Percentiles rank a stretch among this genome's conserved stretches.
Evolutionary conservation across 2,888 invertebrate genomes (phyloP).

Genomic region (Rhingia campestris): DNA sequence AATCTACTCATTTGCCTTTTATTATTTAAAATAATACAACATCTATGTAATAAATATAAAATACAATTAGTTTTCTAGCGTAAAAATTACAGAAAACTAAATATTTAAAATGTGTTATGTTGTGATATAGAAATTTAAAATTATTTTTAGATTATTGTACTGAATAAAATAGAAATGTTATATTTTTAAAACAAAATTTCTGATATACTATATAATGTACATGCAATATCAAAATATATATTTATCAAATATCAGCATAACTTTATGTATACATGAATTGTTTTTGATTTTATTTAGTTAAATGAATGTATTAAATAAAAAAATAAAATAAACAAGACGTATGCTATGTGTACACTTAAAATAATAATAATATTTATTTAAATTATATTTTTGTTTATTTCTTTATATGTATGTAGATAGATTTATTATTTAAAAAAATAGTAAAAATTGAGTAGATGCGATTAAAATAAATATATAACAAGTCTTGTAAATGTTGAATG

Average conservation of each 20-base stretch:
- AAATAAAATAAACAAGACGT: too few species aligned
- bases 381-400: too few species aligned
- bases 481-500: too few species aligned
- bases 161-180: conserved; percentile 49
- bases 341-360: too few species aligned
- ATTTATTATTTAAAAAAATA: too few species aligned
- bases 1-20: conserved; percentile 12
- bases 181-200: conserved; percentile 54
- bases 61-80: conserved; percentile 15
- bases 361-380: too few species aligned
- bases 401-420: too few species aligned
- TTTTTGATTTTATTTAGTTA: too few species aligned
- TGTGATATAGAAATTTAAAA: conserved; percentile 66
- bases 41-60: conserved; percentile 14
- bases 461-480: too few species aligned
- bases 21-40: conserved; percentile 25
- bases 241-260: conserved; percentile 22
- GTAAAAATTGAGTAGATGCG: too few species aligned
- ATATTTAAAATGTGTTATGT: conserved; percentile 64
- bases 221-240: conserved; percentile 20
- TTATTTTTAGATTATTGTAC: conserved; percentile 56
- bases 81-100: conserved; percentile 32
- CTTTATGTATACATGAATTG: neutral
- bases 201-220: neutral
- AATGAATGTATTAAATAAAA: too few species aligned